Evolutionary conservation across 2,888 invertebrate species (phyloP), one percentile per base, ranked within the genome.

Genomic region (Platycnemis pennipes): DNA sequence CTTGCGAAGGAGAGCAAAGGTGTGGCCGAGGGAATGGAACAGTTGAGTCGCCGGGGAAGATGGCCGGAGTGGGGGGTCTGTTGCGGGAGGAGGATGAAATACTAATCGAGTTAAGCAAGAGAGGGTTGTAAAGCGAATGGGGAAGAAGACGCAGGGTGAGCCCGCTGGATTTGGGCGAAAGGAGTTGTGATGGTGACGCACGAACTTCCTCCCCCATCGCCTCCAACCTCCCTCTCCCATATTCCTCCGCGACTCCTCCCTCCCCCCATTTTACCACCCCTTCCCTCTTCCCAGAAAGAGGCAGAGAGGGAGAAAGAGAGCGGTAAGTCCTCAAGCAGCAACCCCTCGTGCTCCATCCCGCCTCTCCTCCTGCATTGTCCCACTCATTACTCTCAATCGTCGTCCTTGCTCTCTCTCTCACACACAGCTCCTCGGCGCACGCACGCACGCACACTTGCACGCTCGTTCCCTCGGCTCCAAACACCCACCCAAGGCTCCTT

Each of bases 301-400:
- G n/a, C 26, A 63, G 26, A 2, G 63, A 63, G 63, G 26, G n/a
- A 53, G 53, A 11, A 53, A 19, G 53, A 5, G 53, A 53, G 19
- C 4, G n/a, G n/a, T n/a, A n/a, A n/a, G 26, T 63, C 63, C 37
- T 77, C n/a, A n/a, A n/a, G n/a, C n/a, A n/a, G n/a, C n/a, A n/a
- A n/a, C 63, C n/a, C 26, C n/a, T 26, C 19, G 26, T 8, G 31
- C 37, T 37, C n/a, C n/a, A 11, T 37, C 77, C 77, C 96, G 96
- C 96, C 96, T 96, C 96, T 96, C 96, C 77, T 13, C 96, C 96
- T 96, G 96, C 96, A 96, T 77, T 77, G 96, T 96, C 96, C 96
- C 96, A 96, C 96, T 96, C 96, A 96, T 96, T 96, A 96, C 96
- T 96, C 96, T 96, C 96, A 95, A 95, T 96, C 96, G 96, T 96